Base-by-base conservation (phyloP, 2,113 vertebrate genomes). In the Gymnarchus niloticus region DNA sequence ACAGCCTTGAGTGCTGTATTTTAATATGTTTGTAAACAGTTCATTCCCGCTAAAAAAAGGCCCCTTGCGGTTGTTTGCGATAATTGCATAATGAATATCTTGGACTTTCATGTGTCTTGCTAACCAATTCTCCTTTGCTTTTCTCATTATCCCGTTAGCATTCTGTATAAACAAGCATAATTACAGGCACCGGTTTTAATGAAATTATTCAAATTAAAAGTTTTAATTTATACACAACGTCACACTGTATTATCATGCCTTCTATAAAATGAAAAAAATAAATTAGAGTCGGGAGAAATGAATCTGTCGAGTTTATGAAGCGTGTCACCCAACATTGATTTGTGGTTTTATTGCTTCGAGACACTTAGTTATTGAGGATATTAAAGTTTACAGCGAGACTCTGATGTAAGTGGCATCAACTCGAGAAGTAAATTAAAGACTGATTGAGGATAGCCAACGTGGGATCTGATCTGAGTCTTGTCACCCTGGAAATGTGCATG, bases 371-470 rank as follows among this genome's bases (percentile, higher is more conserved):
- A 83, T 65, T 76, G 77, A 41, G n/a, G 59, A 3, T 54, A 33
- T 56, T 37, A 69, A 65, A 33, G 57, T 56, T 65, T 37, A 83
- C 85, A 91, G 57, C 90, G 90, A 87, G 85, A 88, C 83, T 87
- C 84, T 85, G 73, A 88, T 90, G 90, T 93, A 94, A 94, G 93
- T 94, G 94, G 92, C 91, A 90, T 88, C 91, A 92, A 93, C 91
- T 93, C 90, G 88, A 92, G 88, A 93, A 93, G 92, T 91, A 89
- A 90, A n/a, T n/a, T n/a, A n/a, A n/a, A n/a, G n/a, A n/a, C n/a
- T n/a, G n/a, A n/a, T n/a, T n/a, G n/a, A n/a, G n/a, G n/a, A n/a
- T n/a, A n/a, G n/a, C n/a, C n/a, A n/a, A n/a, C n/a, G n/a, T n/a
- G n/a, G n/a, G n/a, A n/a, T n/a, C n/a, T n/a, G n/a, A n/a, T n/a